Base-by-base conservation (phyloP, 2,113 vertebrate genomes). In the Puntigrus tetrazona region DNA sequence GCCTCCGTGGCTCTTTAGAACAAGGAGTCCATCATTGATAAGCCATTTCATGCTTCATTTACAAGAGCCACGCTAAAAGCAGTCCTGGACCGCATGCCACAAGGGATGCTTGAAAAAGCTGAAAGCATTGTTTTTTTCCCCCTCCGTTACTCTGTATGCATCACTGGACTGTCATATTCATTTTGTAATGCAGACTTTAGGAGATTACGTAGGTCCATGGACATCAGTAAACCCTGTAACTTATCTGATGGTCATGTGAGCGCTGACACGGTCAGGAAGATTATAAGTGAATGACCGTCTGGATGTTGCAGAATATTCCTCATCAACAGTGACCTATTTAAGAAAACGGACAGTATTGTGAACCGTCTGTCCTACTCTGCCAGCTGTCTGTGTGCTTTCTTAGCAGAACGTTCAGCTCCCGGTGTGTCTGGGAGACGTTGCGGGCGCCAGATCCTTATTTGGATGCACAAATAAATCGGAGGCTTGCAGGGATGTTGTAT, bases 11-110 rank as follows among this genome's bases (percentile, higher is more conserved):
- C 79, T 84, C 86, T 86, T 78, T 91, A 90, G 92, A 94, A 92
- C 92, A 92, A 92, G 90, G 87, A 89, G 88, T 89, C 78, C 90
- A 91, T 91, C 93, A 91, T 87, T 90, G 92, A 92, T 92, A 91
- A 93, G 89, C 92, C 89, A 93, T 93, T 92, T 91, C 85, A 89
- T 90, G 90, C 90, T 92, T 87, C 87, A 89, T 92, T 76, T 78
- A 57, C 73, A 47, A 41, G n/a, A 81, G 65, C 78, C 43, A 50
- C 22, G 85, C 61, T 74, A 80, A 29, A 14, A 59, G 80, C 38
- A 47, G 50, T 27, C 31, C 57, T 55, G 36, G 45, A 13, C 20
- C n/a, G 70, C 31, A 55, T 74, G 57, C 50, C 27, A 50, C 43
- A 67, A 70, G 25, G 59, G 50, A 74, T 79, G 31, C 5, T 69